Conservation (phyloP, 2,797 vertebrate genomes). For the Microchirus variegatus region DNA sequence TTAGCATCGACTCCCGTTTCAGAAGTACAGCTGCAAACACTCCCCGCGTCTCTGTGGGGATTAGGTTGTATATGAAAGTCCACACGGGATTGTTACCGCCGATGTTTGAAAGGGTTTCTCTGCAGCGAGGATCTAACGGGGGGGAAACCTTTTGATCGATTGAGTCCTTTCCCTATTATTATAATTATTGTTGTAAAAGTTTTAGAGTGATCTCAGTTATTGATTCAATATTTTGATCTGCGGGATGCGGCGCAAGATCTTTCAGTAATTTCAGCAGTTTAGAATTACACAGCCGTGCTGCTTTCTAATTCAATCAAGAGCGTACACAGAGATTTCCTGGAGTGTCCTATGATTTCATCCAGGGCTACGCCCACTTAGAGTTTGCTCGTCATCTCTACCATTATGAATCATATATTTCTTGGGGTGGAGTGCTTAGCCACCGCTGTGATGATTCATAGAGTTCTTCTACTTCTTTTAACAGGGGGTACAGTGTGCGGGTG, state of each 20-base stretch:
- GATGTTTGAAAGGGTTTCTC: not conserved
- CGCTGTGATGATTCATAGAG: slow-evolving; percentile 12
- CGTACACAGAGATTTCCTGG: not conserved
- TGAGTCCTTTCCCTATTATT: slow-evolving; percentile 16
- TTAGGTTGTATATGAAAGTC: too few species aligned
- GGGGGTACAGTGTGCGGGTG: slow-evolving; percentile 32
- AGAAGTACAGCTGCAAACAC: too few species aligned
- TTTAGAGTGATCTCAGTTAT: slow-evolving; percentile 28
- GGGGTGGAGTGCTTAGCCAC: not conserved
- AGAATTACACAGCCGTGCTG: slow-evolving; percentile 1
- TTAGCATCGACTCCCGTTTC: too few species aligned
- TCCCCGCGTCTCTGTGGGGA: too few species aligned
- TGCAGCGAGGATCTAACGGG: slow-evolving; percentile 6
- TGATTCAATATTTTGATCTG: slow-evolving; percentile 13
- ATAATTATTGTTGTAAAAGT: slow-evolving; percentile 23
- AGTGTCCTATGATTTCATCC: not conserved
- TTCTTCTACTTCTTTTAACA: slow-evolving; percentile 30
- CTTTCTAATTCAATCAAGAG: too few species aligned
- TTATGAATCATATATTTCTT: slow-evolving; percentile 18
- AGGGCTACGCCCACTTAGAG: not conserved
- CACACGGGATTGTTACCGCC: too few species aligned
- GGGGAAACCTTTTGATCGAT: slow-evolving; percentile 5
- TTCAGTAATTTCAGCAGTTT: slow-evolving; percentile 18
- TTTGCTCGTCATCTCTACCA: not conserved
- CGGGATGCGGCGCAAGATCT: slow-evolving; percentile 28